A percentile compares a stretch with the other conserved stretches of the same genome.
Conservation (phyloP, 2,797 vertebrate species). For the Hypotaenidia philippensis region DNA sequence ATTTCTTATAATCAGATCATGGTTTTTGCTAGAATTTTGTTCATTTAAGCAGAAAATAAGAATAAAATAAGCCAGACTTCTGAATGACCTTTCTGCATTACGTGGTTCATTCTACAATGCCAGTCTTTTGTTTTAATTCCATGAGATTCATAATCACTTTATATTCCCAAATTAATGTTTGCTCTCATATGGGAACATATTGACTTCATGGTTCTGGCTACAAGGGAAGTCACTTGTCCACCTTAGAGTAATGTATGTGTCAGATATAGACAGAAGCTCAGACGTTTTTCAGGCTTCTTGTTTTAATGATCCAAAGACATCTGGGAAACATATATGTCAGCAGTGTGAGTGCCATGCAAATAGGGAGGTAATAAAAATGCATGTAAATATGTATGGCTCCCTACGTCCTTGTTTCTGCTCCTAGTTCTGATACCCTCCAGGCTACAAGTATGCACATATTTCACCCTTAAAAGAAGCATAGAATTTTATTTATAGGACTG, state of each 20-base stretch:
- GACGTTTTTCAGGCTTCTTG: not conserved
- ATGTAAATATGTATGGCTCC: not conserved
- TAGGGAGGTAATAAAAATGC: not conserved
- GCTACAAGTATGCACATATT: not conserved
- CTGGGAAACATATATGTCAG: not conserved
- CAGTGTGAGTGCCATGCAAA: not conserved
- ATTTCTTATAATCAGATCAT: not conserved
- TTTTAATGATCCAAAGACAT: not conserved
- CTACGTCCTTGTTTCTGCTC: fast-evolving
- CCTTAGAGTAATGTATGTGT: not conserved
- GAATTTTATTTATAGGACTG: not conserved
- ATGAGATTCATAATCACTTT: not conserved
- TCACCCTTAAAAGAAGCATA: not conserved
- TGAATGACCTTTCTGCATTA: not conserved
- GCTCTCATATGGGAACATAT: not conserved
- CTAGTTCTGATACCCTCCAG: not conserved
- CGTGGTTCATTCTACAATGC: not conserved
- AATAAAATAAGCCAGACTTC: not conserved
- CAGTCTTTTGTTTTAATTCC: not conserved
- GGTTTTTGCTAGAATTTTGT: not conserved
- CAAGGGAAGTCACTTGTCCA: not conserved
- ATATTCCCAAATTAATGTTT: not conserved
- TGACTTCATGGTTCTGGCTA: not conserved
- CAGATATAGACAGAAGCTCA: not conserved
- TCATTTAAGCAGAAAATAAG: not conserved